phyloP scores from a whole-genome alignment of 2,888 invertebrate species.

The Proisotoma minuta region DNA sequence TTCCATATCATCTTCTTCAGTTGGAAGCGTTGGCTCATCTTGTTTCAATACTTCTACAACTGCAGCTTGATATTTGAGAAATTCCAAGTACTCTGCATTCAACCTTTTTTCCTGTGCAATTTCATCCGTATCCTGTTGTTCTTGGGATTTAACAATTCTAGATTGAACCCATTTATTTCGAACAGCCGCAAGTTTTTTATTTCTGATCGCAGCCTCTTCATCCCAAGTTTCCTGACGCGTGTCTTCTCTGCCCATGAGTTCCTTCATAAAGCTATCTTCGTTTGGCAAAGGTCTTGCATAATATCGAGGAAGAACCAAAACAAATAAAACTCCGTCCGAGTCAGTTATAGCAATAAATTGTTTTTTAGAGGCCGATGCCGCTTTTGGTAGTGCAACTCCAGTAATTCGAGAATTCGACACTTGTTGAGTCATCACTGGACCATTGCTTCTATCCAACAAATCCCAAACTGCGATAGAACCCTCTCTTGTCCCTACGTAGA shows the following conservation, averaged over 20 bases:
- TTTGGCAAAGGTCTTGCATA: constrained; percentile 34
- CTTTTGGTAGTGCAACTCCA: constrained; percentile 45
- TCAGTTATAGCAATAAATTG: constrained; percentile 41
- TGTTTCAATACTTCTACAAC: constrained; percentile 32
- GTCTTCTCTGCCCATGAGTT: constrained; percentile 44
- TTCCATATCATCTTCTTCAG: constrained; percentile 32
- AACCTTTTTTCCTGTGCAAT: constrained; percentile 35
- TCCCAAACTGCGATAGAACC: constrained; percentile 79
- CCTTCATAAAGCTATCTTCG: constrained; percentile 37
- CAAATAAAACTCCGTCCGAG: constrained; percentile 38
- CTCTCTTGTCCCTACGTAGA: constrained; percentile 67
- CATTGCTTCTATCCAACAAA: constrained; percentile 64
- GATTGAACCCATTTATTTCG: constrained; percentile 22
- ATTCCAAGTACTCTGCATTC: constrained; percentile 38
- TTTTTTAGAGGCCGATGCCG: constrained; percentile 38
- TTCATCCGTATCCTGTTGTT: constrained; percentile 31
- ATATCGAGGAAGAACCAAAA: constrained; percentile 38
- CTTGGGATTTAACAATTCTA: constrained; percentile 30
- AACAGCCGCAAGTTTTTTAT: constrained; percentile 20
- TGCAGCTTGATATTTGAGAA: constrained; percentile 37
- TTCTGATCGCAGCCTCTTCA: constrained; percentile 22
- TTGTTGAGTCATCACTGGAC: constrained; percentile 63
- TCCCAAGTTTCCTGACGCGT: constrained; percentile 35
- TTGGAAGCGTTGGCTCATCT: constrained; percentile 40
- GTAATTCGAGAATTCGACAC: constrained; percentile 65